phyloP scores from a whole-genome alignment of 2,888 invertebrate species.

The Noctuana brunneofusca region DNA sequence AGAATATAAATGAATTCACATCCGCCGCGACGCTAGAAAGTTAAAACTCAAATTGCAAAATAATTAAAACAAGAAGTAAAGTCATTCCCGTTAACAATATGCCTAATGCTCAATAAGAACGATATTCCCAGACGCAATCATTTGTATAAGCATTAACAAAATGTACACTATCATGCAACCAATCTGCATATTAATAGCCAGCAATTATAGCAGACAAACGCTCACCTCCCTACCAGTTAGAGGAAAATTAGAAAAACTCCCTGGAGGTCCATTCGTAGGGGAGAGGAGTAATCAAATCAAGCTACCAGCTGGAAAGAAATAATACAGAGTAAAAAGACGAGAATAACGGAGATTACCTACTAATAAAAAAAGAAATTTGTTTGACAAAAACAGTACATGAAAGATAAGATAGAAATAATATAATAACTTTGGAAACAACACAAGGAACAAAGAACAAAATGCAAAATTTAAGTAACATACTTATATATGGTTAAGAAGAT shows the following conservation, averaged over 20 bases:
- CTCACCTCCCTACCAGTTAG: slow-evolving; percentile 40
- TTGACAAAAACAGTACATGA: no score
- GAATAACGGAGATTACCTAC: not conserved
- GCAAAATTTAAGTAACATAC: not conserved
- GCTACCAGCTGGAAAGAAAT: slow-evolving; percentile 21
- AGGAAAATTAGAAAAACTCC: slow-evolving; percentile 55
- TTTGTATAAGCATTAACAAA: slow-evolving; percentile 33
- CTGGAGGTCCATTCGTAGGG: slow-evolving; percentile 40
- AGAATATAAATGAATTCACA: no score
- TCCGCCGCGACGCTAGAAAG: not conserved
- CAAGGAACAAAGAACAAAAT: not conserved
- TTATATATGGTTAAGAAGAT: no score
- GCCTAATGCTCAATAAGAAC: not conserved
- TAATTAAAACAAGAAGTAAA: not conserved
- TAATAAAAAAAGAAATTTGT: slow-evolving; percentile 1
- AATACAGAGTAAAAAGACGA: slow-evolving; percentile 3
- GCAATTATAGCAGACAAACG: slow-evolving; percentile 46
- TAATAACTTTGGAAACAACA: not conserved
- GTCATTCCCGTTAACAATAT: not conserved
- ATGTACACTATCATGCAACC: slow-evolving; percentile 43
- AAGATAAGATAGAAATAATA: not conserved
- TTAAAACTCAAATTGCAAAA: not conserved
- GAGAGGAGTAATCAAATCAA: slow-evolving; percentile 43
- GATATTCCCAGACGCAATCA: not conserved
- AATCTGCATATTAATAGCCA: slow-evolving; percentile 45